These are phyloP conservation scores for Kryptolebias ocellatus DNA, from an alignment of 2,797 vertebrate genomes.

Conservation along the genomic window DNA sequence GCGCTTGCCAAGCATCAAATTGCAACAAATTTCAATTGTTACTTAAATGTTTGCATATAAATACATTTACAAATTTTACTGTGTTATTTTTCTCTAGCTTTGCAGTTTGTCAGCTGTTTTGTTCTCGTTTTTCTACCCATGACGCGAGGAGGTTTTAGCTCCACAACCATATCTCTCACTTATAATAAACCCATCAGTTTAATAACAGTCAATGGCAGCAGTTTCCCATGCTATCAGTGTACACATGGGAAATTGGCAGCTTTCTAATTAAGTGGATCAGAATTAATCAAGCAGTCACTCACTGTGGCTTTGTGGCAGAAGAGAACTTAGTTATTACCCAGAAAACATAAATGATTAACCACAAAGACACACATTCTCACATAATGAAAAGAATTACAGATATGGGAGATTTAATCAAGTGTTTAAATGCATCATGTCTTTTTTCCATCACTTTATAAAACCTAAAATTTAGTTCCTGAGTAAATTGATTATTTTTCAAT, in stretches of 20 bases:
- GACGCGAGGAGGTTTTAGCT: not conserved
- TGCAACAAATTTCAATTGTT: too few species aligned
- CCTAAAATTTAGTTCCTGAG: too few species aligned
- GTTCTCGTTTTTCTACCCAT: too few species aligned
- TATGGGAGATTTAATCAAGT: conserved; percentile 47
- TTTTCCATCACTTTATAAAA: not conserved
- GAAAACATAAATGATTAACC: conserved; percentile 20
- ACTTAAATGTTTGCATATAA: not conserved
- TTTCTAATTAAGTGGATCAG: conserved; percentile 83
- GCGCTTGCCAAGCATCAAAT: too few species aligned
- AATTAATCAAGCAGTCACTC: conserved; percentile 80
- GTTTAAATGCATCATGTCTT: conserved; percentile 34
- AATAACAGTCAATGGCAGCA: conserved; percentile 77
- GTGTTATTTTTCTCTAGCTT: not conserved
- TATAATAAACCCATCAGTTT: conserved; percentile 79
- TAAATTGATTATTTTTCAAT: too few species aligned
- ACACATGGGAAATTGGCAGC: conserved; percentile 79
- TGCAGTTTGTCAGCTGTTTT: not conserved
- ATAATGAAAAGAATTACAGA: conserved; percentile 48
- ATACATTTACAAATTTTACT: not conserved
- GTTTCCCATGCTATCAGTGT: conserved; percentile 69
- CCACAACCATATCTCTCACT: conserved; percentile 22
- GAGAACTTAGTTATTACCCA: conserved; percentile 55
- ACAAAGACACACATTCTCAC: conserved; percentile 20
- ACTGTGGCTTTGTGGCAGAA: conserved; percentile 55